These are phyloP conservation scores for Eupithecia pulchellata DNA, from an alignment of 2,888 invertebrate species.

Conservation along the genomic window DNA sequence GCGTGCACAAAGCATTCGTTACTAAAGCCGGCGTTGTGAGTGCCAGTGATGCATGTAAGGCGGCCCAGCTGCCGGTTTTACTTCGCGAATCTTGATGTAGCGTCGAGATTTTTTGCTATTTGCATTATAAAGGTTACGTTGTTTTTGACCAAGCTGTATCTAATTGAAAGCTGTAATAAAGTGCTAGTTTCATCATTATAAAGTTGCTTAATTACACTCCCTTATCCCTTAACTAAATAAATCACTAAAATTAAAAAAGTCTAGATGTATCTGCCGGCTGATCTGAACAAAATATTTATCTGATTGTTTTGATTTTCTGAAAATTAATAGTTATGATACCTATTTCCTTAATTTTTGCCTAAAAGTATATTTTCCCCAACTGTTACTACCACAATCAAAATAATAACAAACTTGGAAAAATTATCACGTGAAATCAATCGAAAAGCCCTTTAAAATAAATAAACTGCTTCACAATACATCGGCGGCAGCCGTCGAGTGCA, in stretches of 20 bases:
- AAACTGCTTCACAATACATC: slow-evolving; percentile 60
- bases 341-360: neutral
- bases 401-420: neutral
- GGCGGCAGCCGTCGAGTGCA: slow-evolving; percentile 58
- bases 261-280: no score
- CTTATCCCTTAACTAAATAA: no score
- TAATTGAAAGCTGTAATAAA: neutral
- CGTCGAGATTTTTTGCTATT: slow-evolving; percentile 6
- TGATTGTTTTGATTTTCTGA: neutral
- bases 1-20: slow-evolving; percentile 82
- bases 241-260: no score
- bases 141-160: neutral
- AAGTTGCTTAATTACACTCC: neutral
- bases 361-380: neutral
- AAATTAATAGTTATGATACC: neutral
- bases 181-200: neutral
- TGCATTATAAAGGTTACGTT: neutral
- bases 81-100: slow-evolving; percentile 7
- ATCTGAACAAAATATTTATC: neutral
- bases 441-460: slow-evolving; percentile 46
- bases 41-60: slow-evolving; percentile 79
- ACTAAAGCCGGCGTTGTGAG: slow-evolving; percentile 74
- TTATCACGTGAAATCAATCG: slow-evolving; percentile 34
- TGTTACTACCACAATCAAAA: neutral
- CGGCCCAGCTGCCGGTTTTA: slow-evolving; percentile 69